Percentiles rank a stretch among this genome's conserved stretches.
Evolutionary conservation across 1,140 invertebrate genomes (phyloP).

Genomic region (Neelides sp.): DNA sequence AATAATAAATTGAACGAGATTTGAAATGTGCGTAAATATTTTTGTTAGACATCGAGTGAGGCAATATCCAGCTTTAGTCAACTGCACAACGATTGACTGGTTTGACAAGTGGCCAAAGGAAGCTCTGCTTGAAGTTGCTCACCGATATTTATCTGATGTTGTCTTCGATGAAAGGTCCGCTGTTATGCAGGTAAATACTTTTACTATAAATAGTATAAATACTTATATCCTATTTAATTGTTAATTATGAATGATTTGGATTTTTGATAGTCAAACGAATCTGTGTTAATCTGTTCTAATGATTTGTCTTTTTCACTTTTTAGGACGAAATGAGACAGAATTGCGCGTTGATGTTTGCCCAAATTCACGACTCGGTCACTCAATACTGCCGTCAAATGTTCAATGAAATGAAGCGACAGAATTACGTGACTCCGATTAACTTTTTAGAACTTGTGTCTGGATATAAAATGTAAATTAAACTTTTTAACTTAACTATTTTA

Average conservation of each 20-base stretch:
- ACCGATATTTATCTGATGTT: conserved; percentile 36
- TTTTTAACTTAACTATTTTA: conserved; percentile 3
- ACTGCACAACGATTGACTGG: conserved; percentile 77
- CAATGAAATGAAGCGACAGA: conserved; percentile 59
- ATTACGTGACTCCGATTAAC: conserved; percentile 74
- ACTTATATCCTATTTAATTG: conserved; percentile 37
- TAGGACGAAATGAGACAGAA: conserved; percentile 49
- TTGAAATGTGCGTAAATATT: neutral
- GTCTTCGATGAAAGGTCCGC: conserved; percentile 22
- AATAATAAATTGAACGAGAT: neutral
- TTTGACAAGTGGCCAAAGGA: conserved; percentile 73
- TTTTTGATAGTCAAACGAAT: neutral
- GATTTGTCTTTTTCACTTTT: conserved; percentile 18
- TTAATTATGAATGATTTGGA: conserved; percentile 45
- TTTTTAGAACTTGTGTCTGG: conserved; percentile 67
- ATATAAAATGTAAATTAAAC: conserved; percentile 55
- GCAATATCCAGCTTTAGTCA: conserved; percentile 71
- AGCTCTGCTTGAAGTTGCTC: conserved; percentile 63
- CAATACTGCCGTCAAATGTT: conserved; percentile 56
- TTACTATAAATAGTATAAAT: no score
- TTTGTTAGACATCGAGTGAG: conserved; percentile 44
- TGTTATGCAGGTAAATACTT: conserved; percentile 8
- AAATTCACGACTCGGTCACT: conserved; percentile 62
- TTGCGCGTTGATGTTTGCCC: conserved; percentile 56
- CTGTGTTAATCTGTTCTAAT: no score